Percentiles rank a stretch among this genome's conserved stretches.
These are phyloP conservation scores for Ennomos erosarius DNA, from an alignment of 2,888 invertebrate genomes.

Conservation along the genomic window DNA sequence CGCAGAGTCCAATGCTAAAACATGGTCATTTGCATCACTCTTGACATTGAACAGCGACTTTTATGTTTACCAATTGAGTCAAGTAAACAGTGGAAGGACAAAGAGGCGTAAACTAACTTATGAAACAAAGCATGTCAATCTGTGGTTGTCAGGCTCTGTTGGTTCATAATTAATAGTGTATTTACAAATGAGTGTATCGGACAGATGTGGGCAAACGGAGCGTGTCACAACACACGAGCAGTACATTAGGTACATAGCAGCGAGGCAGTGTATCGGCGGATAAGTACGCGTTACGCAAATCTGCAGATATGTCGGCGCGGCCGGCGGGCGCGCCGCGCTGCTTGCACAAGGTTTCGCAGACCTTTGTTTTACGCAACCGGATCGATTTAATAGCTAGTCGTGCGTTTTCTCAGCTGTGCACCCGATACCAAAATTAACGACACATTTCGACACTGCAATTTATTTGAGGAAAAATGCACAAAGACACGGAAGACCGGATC, in stretches of 20 bases:
- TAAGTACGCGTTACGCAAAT: conserved; percentile 85
- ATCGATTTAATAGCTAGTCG: conserved; percentile 83
- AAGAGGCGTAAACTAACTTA: conserved; percentile 6
- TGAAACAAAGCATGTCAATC: conserved; percentile 21
- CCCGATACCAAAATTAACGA: conserved; percentile 62
- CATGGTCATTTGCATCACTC: conserved; percentile 50
- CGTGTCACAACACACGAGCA: conserved; percentile 79
- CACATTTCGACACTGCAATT: conserved; percentile 56
- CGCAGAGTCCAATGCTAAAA: conserved; percentile 48
- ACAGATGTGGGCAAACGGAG: conserved; percentile 70
- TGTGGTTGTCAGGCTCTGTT: conserved; percentile 16
- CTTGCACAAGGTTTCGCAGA: conserved; percentile 85
- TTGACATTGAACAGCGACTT: conserved; percentile 53
- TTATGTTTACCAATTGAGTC: conserved; percentile 37
- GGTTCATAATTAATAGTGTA: conserved; percentile 35
- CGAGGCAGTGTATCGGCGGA: conserved; percentile 71
- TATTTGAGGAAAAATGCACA: conserved; percentile 47
- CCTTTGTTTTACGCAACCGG: conserved; percentile 85
- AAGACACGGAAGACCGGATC: conserved; percentile 53
- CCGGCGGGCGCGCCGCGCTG: conserved; percentile 76
- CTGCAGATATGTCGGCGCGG: conserved; percentile 82
- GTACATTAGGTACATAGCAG: conserved; percentile 2
- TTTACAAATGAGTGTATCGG: conserved; percentile 54
- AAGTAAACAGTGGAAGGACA: conserved; percentile 9
- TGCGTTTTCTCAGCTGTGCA: conserved; percentile 80